Evolutionary conservation across 1,140 invertebrate genomes (phyloP).

Genomic region (Physella acuta): DNA sequence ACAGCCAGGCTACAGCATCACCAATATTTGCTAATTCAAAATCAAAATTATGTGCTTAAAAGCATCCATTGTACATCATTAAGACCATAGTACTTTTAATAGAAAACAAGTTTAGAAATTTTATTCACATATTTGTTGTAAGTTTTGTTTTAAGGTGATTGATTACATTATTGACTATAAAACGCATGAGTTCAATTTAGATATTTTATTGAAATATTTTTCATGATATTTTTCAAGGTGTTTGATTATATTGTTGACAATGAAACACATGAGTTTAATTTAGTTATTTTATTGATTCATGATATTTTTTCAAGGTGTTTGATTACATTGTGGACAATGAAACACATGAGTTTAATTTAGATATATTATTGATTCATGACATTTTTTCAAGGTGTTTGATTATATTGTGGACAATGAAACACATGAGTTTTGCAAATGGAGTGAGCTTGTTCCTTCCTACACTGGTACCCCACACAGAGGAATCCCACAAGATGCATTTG

Average conservation of each 20-base stretch:
- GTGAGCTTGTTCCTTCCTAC: slow-evolving; percentile 53
- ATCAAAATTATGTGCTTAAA: no score
- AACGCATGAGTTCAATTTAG: slow-evolving; percentile 55
- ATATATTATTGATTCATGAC: background rate
- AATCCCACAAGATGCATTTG: slow-evolving; percentile 57
- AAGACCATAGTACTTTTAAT: no score
- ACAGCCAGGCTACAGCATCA: no score
- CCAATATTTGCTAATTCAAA: no score
- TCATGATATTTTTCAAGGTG: slow-evolving; percentile 35
- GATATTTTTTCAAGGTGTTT: slow-evolving; percentile 45
- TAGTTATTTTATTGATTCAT: no score
- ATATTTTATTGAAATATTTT: no score
- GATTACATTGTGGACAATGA: slow-evolving; percentile 58
- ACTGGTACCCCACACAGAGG: slow-evolving; percentile 51
- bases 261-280: slow-evolving; percentile 56
- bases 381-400: slow-evolving; percentile 52
- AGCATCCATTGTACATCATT: no score
- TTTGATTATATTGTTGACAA: slow-evolving; percentile 59
- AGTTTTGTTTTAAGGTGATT: no score
- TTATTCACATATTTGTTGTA: no score
- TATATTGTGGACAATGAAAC: slow-evolving; percentile 56
- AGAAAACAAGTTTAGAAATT: no score
- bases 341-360: slow-evolving; percentile 55
- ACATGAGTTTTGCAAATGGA: slow-evolving; percentile 55
- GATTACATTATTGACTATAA: slow-evolving; percentile 58